Evolutionary conservation across 2,113 vertebrate genomes (phyloP).

Genomic region (Muntiacus muntjak): DNA sequence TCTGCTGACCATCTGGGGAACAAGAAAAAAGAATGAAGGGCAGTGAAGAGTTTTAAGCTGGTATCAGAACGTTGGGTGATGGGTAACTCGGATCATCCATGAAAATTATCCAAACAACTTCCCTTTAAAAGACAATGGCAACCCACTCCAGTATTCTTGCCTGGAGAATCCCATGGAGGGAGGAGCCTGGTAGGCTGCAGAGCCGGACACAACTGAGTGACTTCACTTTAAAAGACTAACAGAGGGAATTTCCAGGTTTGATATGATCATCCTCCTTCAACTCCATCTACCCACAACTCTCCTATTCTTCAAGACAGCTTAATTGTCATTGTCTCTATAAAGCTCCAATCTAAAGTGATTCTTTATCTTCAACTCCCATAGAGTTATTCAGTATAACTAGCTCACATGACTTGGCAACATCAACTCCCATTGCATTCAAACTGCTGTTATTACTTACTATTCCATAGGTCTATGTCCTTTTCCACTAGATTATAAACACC

Average conservation of each 20-base stretch:
- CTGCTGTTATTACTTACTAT: not conserved
- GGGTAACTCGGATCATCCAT: not conserved
- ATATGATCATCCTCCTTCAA: not conserved
- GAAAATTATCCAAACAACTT: constrained; percentile 42
- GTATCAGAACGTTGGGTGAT: constrained; percentile 47
- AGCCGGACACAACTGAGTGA: too few species aligned
- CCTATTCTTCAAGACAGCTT: not conserved
- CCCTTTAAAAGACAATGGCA: not conserved
- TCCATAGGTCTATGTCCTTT: not conserved
- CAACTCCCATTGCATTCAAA: not conserved
- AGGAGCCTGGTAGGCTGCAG: too few species aligned
- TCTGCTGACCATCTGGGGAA: not conserved
- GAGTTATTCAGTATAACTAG: not conserved
- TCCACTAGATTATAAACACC: not conserved
- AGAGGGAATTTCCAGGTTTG: constrained; percentile 19
- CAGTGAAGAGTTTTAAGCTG: constrained; percentile 52
- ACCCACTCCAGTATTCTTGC: too few species aligned
- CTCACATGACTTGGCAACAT: not conserved
- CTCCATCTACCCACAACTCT: not conserved
- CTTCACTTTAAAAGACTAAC: not conserved
- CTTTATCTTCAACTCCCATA: not conserved
- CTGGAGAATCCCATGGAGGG: too few species aligned
- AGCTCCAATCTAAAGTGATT: not conserved
- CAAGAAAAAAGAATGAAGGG: not conserved
- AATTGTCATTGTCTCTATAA: not conserved